A percentile compares a stretch with the other conserved stretches of the same genome.
phyloP scores from a whole-genome alignment of 2,797 vertebrate species.

The Simalia tracyae region DNA sequence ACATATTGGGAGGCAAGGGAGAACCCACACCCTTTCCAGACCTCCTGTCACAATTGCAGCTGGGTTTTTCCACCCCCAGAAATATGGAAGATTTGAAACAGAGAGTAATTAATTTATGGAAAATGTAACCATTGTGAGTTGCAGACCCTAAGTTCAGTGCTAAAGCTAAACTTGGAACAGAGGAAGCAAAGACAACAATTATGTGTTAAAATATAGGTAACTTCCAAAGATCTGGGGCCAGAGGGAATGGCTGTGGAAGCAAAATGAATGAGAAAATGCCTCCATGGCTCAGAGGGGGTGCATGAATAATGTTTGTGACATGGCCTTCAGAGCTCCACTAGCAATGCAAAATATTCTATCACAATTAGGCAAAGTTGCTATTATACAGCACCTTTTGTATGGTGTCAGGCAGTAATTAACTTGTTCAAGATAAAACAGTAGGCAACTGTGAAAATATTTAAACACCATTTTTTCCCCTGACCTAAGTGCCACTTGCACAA shows the following conservation, averaged over 20 bases:
- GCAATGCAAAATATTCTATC: conserved; percentile 46
- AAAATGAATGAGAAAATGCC: neutral
- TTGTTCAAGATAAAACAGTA: conserved; percentile 50
- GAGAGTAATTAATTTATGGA: neutral
- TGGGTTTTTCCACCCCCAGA: neutral
- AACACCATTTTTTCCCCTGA: conserved; percentile 36
- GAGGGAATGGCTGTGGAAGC: neutral
- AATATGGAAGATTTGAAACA: neutral
- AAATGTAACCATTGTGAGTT: too few species aligned
- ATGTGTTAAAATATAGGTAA: neutral
- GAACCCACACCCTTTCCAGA: neutral
- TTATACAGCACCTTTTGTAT: conserved; percentile 27
- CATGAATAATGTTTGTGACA: conserved; percentile 25
- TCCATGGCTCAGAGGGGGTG: neutral
- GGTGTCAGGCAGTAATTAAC: conserved; percentile 49
- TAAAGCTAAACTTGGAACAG: neutral
- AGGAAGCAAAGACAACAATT: neutral
- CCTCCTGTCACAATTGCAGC: neutral
- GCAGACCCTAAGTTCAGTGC: neutral
- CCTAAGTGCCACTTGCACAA: conserved; percentile 29
- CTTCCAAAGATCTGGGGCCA: neutral
- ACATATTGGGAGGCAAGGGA: neutral
- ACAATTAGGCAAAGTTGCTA: conserved; percentile 60
- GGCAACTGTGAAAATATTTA: conserved; percentile 48
- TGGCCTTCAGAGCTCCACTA: conserved; percentile 13